Evolutionary conservation across 2,113 vertebrate genomes (phyloP).

Genomic region (Mola mola): DNA sequence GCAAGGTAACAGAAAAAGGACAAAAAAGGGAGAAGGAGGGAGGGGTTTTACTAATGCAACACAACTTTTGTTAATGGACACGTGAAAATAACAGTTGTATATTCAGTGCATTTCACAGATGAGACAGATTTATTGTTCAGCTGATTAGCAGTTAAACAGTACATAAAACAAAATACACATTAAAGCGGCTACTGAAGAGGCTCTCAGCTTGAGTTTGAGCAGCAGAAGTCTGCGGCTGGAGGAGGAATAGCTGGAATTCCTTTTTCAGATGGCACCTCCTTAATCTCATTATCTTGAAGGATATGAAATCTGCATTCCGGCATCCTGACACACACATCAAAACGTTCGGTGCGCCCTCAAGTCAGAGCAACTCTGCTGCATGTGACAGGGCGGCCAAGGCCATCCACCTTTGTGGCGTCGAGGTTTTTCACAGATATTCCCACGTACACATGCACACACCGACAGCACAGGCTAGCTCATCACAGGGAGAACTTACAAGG

Average conservation of each 20-base stretch:
- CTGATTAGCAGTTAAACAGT: no score
- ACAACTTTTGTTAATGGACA: no score
- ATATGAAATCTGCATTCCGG: slow-evolving; percentile 80
- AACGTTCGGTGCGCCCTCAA: slow-evolving; percentile 20
- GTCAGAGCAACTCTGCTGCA: slow-evolving; percentile 18
- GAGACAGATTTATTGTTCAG: no score
- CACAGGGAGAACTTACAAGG: not conserved
- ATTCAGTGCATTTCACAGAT: no score
- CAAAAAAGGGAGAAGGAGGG: no score
- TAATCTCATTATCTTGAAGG: slow-evolving; percentile 82
- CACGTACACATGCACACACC: not conserved
- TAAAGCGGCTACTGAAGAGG: no score
- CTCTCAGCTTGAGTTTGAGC: no score
- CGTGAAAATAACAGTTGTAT: no score
- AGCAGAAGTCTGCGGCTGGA: slow-evolving; percentile 49
- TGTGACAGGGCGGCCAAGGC: slow-evolving; percentile 25
- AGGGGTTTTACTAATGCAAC: no score
- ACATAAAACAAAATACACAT: no score
- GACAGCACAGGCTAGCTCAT: not conserved
- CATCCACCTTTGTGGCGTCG: slow-evolving; percentile 8
- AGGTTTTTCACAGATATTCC: not conserved
- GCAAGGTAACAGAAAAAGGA: no score
- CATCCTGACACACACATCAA: slow-evolving; percentile 20
- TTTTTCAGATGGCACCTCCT: slow-evolving; percentile 62
- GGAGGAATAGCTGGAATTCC: slow-evolving; percentile 74